Base-by-base conservation (phyloP, 37 sponge, comb jelly and placozoan species). In the Cliona cf. orientalis region DNA sequence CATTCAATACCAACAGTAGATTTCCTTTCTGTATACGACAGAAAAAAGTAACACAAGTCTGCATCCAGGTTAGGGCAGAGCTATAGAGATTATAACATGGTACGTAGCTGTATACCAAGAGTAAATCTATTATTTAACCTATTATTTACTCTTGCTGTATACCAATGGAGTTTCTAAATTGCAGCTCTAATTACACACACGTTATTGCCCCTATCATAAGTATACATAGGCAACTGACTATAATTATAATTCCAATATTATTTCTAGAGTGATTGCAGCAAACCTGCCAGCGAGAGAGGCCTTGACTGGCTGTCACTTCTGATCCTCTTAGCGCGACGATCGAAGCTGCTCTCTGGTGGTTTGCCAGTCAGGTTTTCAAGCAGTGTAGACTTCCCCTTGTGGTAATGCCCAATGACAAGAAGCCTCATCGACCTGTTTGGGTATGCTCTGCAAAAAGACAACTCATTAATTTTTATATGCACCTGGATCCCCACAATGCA, bases 1-100 rank as follows among this genome's bases (percentile, higher is more conserved):
- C 75, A 76, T 37, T 86, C 83, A 1, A 91, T 87, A 26, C 92
- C 92, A 55, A 91, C 88, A 31, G 92, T 91, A 1, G 86, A 86
- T 19, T 26, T 45, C 11, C 43, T 58, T 46, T 69, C 71, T 75
- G 77, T 42, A 22, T 34, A 46, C 44, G 22, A 45, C 9, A 25
- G 2, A 9, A n/a, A 14, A 14, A 25, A n/a, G 26, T 76, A 40
- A 34, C 63, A 36, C 65, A 44, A 5, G 1, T 39, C 39, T 23
- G 38, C 34, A 3, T 46, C 14, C 17, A 2, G 33, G 41, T 4
- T 22, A 70, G 22, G 46, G 2, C 44, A 70, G 46, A 44, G 22
- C n/a, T n/a, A n/a, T n/a, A n/a, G n/a, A n/a, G n/a, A n/a, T n/a
- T n/a, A n/a, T n/a, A n/a, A n/a, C n/a, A n/a, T n/a, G n/a, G n/a